These are phyloP conservation scores for Brachynemurus nebulosus DNA, from an alignment of 2,888 invertebrate species.

Conservation along the genomic window DNA sequence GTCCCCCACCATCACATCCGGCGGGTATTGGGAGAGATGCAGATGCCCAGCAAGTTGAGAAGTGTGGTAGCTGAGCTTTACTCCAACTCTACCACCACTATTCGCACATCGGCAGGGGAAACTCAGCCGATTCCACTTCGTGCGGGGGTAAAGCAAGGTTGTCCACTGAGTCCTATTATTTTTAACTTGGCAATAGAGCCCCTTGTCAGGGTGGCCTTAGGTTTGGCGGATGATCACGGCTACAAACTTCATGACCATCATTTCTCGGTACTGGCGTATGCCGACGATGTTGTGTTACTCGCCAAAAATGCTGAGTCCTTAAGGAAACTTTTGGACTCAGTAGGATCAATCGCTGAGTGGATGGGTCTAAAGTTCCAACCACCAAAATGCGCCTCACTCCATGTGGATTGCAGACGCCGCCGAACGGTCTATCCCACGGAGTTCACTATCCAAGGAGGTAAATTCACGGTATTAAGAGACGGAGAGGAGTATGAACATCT, in stretches of 20 bases:
- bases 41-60: slow-evolving; percentile 7
- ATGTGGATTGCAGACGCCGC: slow-evolving; percentile 14
- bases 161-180: slow-evolving; percentile 24
- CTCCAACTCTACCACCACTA: slow-evolving; percentile 13
- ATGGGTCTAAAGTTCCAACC: slow-evolving; percentile 20
- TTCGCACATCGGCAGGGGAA: slow-evolving; percentile 12
- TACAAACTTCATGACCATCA: not conserved
- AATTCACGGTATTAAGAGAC: slow-evolving; percentile 14
- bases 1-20: slow-evolving; percentile 24
- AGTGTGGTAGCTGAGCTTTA: slow-evolving; percentile 16
- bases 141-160: slow-evolving; percentile 25
- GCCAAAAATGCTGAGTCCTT: slow-evolving; percentile 1
- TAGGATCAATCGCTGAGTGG: not conserved
- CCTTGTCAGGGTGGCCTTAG: not conserved
- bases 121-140: slow-evolving; percentile 19
- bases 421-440: slow-evolving; percentile 9
- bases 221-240: slow-evolving; percentile 1
- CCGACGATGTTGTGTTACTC: slow-evolving; percentile 22
- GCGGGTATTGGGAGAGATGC: slow-evolving; percentile 21
- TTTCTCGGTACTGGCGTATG: not conserved
- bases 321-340: not conserved
- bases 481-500: slow-evolving; percentile 14
- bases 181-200: slow-evolving; percentile 22
- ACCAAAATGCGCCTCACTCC: slow-evolving; percentile 18
- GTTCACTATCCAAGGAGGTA: slow-evolving; percentile 17